Evolutionary conservation across 2,888 invertebrate species (phyloP), one percentile per base, ranked within the genome.

Genomic region (Eledona agricola): DNA sequence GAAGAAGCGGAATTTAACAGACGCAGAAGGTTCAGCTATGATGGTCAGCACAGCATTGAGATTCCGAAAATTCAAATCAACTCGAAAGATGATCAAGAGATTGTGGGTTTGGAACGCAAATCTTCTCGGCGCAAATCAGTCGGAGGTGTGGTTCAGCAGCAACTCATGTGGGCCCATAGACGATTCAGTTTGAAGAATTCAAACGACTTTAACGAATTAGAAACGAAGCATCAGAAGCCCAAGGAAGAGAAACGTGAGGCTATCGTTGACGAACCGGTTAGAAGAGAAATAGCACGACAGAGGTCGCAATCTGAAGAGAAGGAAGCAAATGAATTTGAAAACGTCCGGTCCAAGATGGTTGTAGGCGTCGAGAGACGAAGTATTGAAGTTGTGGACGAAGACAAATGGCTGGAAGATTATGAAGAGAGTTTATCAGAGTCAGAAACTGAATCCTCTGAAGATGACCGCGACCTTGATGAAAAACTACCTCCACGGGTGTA

Each of bases 1-100:
- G 88, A 90, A 72, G 87, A 91, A 72, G 83, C 84, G 10, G 84
- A 86, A 65, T 7, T 74, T 59, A 55, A 65, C 53, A 59, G 51
- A 63, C 25, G 70, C 59, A 54, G 69, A 62, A 55, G 53, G 45
- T 11, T 49, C 10, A 57, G 52, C 29, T 47, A 60, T 15, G 65
- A 71, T 38, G 53, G 23, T 1, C 38, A 32, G 16, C 42, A 20
- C 23, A 35, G 10, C 10, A 37, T 32, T 6, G 50, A 43, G 3
- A 72, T 73, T 55, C 75, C 77, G 6, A 74, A 72, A 37, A 81
- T 81, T 53, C 78, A 80, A 51, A 76, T 81, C 1, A 81, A 81
- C 47, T 80, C 80, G 1, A 77, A 78, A 64, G 79, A 80, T 7
- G 77, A 79, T 60, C 75, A 78, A 5, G 78, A 80, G 29, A 76